These are phyloP conservation scores for Heliconius aoede DNA, from an alignment of 2,888 invertebrate genomes.

Conservation along the genomic window DNA sequence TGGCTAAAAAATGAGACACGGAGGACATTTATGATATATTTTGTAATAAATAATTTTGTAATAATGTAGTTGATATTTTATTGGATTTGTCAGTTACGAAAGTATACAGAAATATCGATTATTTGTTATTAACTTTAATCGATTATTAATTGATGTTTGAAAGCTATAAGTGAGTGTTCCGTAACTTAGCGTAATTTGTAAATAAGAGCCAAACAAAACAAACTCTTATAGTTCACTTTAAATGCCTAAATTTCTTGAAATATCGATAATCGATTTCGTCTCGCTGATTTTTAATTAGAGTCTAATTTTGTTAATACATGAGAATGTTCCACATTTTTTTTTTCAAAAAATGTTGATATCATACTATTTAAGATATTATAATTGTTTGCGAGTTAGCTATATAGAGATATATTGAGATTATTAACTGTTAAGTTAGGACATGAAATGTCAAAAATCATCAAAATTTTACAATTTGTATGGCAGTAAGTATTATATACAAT, in stretches of 20 bases:
- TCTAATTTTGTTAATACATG: constrained; percentile 60
- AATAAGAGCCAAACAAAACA: background rate
- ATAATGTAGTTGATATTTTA: background rate
- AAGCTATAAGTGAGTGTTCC: constrained; percentile 5
- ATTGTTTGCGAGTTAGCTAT: constrained; percentile 51
- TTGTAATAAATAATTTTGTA: constrained; percentile 15
- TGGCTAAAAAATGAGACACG: background rate
- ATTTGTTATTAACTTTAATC: constrained; percentile 3
- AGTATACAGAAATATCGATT: background rate
- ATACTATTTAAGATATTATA: constrained; percentile 41
- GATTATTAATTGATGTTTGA: constrained; percentile 14
- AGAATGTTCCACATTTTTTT: constrained; percentile 56
- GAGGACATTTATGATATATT: background rate
- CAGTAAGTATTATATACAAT: constrained; percentile 75
- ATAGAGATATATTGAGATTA: constrained; percentile 67
- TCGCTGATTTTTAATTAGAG: constrained; percentile 42
- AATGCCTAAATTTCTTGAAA: background rate
- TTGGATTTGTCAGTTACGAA: background rate
- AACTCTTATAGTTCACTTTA: background rate
- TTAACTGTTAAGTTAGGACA: constrained; percentile 73
- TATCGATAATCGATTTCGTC: constrained; percentile 5
- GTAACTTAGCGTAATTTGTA: constrained; percentile 9
- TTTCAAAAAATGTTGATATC: constrained; percentile 41
- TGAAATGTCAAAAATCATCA: constrained; percentile 69
- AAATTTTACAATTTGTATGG: constrained; percentile 53